Percentiles rank a stretch among this genome's conserved stretches.
These are phyloP conservation scores for Mesocricetus auratus DNA, from an alignment of 2,113 vertebrate genomes.

Conservation along the genomic window DNA sequence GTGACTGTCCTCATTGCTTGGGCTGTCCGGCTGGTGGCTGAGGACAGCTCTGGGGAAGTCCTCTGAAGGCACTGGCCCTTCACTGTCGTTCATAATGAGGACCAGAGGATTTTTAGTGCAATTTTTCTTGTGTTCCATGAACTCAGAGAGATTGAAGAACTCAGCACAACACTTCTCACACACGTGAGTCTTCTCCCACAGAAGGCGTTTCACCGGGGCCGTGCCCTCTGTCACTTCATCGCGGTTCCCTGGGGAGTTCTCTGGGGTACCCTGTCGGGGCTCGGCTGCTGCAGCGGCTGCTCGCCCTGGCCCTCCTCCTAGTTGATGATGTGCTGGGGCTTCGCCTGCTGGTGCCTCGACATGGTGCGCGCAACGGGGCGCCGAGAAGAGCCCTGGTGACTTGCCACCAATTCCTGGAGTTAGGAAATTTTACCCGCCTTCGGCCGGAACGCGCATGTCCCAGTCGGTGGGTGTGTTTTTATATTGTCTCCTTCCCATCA, in stretches of 20 bases:
- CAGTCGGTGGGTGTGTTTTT: too few relatives aligned
- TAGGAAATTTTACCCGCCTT: conserved; percentile 93
- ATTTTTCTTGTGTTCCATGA: conserved; percentile 94
- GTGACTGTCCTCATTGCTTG: conserved; percentile 85
- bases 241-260: conserved; percentile 84
- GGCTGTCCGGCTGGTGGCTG: conserved; percentile 78
- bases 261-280: conserved; percentile 85
- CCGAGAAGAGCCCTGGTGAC: conserved; percentile 92
- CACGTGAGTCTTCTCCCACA: conserved; percentile 92
- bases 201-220: conserved; percentile 88
- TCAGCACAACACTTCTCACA: conserved; percentile 97
- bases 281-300: conserved; percentile 80
- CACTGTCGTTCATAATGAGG: conserved; percentile 94
- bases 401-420: conserved; percentile 95
- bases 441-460: conserved; percentile 98
- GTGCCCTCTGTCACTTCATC: conserved; percentile 65
- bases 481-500: too few relatives aligned
- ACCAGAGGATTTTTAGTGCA: conserved; percentile 96
- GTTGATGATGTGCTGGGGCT: conserved; percentile 98
- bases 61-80: conserved; percentile 86
- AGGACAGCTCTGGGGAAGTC: conserved; percentile 84
- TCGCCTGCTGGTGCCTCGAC: conserved; percentile 99
- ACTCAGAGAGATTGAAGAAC: conserved; percentile 93
- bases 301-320: conserved; percentile 90
- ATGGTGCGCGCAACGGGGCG: conserved; percentile 96